Base-by-base conservation (phyloP, 2,797 vertebrate genomes). In the Florisuga fusca region DNA sequence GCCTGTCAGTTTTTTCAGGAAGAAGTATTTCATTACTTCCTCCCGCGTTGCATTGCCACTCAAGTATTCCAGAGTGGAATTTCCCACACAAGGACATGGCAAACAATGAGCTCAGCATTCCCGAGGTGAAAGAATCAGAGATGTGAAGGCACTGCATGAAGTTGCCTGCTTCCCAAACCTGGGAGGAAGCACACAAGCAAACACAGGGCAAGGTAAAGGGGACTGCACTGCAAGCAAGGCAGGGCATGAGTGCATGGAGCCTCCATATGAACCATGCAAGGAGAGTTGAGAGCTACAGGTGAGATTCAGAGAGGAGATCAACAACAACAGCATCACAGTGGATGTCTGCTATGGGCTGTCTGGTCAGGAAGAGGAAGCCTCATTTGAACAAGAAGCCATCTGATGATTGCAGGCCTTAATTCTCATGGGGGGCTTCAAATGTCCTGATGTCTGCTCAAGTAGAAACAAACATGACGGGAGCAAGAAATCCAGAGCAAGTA, bases 91-190 rank as follows among this genome's bases (percentile, higher is more conserved):
- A 46, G 20, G 15, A 31, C 82, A 58, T 2, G 8, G 71, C 0
- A 0, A 67, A 38, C 1, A 0, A 10, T 25, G n/a, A 38, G 18
- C 12, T 79, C 54, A 53, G 45, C 36, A 48, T 25, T 46, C 58
- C 50, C 11, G 19, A 31, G 29, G 41, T 25, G 25, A 71, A 36
- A 27, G 12, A 88, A 59, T 19, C 16, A 13, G 13, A 12, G 34
- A 76, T 67, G 5, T 90, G 26, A 61, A 83, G 46, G 38, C 18
- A 88, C 72, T 0, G 3, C 46, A 50, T 1, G 0, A 69, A 48
- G 27, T 3, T 61, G 34, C 14, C 57, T 15, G 26, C 12, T 80
- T n/a, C 46, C 41, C 50, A 80, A 38, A 57, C 10, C 18, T 45
- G 26, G 34, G 18, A 72, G 48, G 25, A 71, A 59, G 22, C 4